phyloP scores from a whole-genome alignment of 1,140 invertebrate genomes.

The Grapholita molesta region DNA sequence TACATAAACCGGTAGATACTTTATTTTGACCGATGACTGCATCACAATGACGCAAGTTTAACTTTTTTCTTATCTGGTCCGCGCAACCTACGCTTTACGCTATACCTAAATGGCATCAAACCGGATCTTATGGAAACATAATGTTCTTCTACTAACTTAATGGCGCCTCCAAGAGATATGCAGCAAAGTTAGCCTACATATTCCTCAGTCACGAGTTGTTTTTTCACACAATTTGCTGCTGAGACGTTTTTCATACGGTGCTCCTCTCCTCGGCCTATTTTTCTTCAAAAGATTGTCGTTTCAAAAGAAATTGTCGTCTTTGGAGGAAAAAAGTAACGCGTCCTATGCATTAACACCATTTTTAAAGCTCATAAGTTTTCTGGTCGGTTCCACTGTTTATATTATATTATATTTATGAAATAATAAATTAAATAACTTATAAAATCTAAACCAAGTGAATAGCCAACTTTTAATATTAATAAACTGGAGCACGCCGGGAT shows the following conservation, averaged over 20 bases:
- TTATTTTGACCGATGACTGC: slow-evolving; percentile 18
- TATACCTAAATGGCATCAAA: slow-evolving; percentile 11
- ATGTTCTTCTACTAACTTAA: neutral
- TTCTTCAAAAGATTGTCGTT: slow-evolving; percentile 33
- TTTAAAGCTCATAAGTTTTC: too few relatives aligned
- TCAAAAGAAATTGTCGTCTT: slow-evolving; percentile 14
- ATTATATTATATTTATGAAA: too few relatives aligned
- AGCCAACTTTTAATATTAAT: neutral
- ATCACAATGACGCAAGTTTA: slow-evolving; percentile 16
- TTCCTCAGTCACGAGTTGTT: neutral
- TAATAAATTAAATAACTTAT: too few relatives aligned
- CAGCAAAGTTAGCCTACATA: neutral
- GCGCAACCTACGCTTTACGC: slow-evolving; percentile 2
- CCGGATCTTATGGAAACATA: slow-evolving; percentile 15
- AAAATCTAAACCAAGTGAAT: too few relatives aligned
- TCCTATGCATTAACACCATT: neutral
- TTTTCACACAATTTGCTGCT: slow-evolving; percentile 48
- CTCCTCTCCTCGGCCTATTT: slow-evolving; percentile 54
- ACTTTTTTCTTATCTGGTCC: slow-evolving; percentile 11
- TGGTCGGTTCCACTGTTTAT: too few relatives aligned
- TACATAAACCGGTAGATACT: neutral
- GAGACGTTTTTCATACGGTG: slow-evolving; percentile 42
- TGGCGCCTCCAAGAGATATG: neutral
- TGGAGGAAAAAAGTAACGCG: neutral
- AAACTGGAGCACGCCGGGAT: neutral